Percentiles rank a stretch among this genome's conserved stretches.
Conservation (phyloP, 2,888 invertebrate species). For the Exephanes ischioxanthus region DNA sequence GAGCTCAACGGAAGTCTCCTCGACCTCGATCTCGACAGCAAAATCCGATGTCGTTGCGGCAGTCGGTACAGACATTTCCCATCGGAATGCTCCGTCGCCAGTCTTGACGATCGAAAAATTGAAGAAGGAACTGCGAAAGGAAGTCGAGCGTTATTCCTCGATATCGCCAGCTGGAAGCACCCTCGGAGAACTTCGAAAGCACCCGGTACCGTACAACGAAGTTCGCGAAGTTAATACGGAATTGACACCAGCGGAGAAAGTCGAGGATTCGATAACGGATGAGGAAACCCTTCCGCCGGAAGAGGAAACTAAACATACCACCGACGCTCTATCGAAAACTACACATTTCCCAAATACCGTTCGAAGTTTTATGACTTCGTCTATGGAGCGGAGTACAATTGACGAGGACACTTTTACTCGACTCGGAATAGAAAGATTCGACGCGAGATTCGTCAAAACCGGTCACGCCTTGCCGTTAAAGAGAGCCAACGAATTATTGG, state of each 20-base stretch:
- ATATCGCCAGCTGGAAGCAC: neutral
- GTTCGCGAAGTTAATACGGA: slow-evolving; percentile 49
- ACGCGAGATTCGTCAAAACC: neutral
- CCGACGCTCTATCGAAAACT: neutral
- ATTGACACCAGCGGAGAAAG: slow-evolving; percentile 58
- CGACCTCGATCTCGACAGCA: neutral
- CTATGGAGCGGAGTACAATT: neutral
- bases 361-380: neutral
- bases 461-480: neutral
- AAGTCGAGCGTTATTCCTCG: slow-evolving; percentile 28
- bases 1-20: neutral
- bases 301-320: slow-evolving; percentile 49
- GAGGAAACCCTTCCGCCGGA: slow-evolving; percentile 57
- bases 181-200: neutral
- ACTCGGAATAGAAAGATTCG: slow-evolving; percentile 28
- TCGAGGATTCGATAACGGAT: slow-evolving; percentile 55
- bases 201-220: slow-evolving; percentile 11
- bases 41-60: neutral
- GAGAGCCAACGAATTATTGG: slow-evolving; percentile 23
- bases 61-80: neutral
- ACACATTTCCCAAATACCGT: neutral
- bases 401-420: slow-evolving; percentile 32
- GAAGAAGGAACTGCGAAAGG: slow-evolving; percentile 54
- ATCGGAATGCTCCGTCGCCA: slow-evolving; percentile 7
- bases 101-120: slow-evolving; percentile 48